A percentile compares a stretch with the other conserved stretches of the same genome.
phyloP scores from a whole-genome alignment of 2,113 vertebrate species.

The Salvelinus alpinus region DNA sequence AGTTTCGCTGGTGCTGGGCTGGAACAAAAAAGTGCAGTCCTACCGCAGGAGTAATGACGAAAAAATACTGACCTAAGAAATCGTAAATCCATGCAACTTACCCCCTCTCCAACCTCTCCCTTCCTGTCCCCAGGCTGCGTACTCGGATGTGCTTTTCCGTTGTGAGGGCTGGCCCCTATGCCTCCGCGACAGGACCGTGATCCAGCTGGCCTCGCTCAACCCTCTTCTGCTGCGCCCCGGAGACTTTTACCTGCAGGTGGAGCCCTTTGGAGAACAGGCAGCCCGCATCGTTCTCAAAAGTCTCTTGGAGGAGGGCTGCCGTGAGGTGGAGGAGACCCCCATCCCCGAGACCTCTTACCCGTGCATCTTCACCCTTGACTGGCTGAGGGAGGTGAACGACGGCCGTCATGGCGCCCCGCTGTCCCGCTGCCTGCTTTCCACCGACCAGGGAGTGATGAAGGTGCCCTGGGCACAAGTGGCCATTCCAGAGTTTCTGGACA shows the following conservation, averaged over 20 bases:
- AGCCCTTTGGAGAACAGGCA: conserved; percentile 81
- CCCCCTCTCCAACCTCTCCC: not conserved
- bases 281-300: conserved; percentile 84
- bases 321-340: conserved; percentile 79
- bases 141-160: conserved; percentile 85
- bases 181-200: conserved; percentile 82
- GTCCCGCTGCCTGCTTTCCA: conserved; percentile 84
- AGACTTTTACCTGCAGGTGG: conserved; percentile 94
- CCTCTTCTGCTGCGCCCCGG: conserved; percentile 85
- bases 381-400: conserved; percentile 83
- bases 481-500: conserved; percentile 83
- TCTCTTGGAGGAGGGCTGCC: conserved; percentile 80
- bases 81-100: not conserved
- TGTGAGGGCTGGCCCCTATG: conserved; percentile 95
- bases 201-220: conserved; percentile 87
- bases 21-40: too few species aligned
- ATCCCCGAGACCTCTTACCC: conserved; percentile 81
- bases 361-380: conserved; percentile 84
- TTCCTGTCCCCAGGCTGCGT: conserved; percentile 76
- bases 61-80: conserved; percentile 4
- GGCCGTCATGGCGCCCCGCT: conserved; percentile 73
- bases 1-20: too few species aligned
- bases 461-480: conserved; percentile 83
- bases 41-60: not conserved
- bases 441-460: conserved; percentile 81